phyloP scores from a whole-genome alignment of 2,113 vertebrate species.

The Xenotilapia longispinis region DNA sequence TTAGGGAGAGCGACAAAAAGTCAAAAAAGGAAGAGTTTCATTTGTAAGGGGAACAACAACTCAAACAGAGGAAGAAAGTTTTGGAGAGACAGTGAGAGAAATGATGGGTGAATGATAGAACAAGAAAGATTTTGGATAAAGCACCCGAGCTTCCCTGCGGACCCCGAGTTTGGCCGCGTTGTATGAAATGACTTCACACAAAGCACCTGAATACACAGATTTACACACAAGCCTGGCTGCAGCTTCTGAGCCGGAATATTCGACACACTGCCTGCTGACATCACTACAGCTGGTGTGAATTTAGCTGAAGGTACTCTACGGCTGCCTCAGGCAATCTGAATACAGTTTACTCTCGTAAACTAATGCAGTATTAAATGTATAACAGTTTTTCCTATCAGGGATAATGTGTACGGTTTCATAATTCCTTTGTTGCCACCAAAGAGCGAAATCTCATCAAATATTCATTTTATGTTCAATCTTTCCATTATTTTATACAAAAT shows the following conservation, averaged over 20 bases:
- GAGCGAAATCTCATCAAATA: not conserved
- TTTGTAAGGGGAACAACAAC: not conserved
- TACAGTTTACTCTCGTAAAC: not conserved
- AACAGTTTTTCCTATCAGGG: not conserved
- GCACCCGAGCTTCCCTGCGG: conserved; percentile 51
- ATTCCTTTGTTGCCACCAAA: not conserved
- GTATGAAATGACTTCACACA: conserved; percentile 65
- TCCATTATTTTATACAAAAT: not conserved
- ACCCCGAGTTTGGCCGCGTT: conserved; percentile 49
- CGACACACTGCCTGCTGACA: conserved; percentile 67
- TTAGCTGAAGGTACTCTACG: conserved; percentile 40
- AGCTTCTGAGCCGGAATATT: conserved; percentile 65
- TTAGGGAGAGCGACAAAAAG: not conserved
- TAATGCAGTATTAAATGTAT: not conserved
- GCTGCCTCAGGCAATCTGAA: not conserved
- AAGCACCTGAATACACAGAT: conserved; percentile 77
- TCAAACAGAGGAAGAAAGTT: not conserved
- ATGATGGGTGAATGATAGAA: conserved; percentile 37
- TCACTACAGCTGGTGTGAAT: conserved; percentile 77
- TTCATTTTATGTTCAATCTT: not conserved
- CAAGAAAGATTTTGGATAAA: conserved; percentile 48
- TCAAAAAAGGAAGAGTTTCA: not conserved
- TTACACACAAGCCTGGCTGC: conserved; percentile 59
- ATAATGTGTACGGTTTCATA: not conserved
- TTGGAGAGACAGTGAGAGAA: conserved; percentile 8